Conservation (phyloP, 2,888 invertebrate species). For the Neocrepidodera transversa region DNA sequence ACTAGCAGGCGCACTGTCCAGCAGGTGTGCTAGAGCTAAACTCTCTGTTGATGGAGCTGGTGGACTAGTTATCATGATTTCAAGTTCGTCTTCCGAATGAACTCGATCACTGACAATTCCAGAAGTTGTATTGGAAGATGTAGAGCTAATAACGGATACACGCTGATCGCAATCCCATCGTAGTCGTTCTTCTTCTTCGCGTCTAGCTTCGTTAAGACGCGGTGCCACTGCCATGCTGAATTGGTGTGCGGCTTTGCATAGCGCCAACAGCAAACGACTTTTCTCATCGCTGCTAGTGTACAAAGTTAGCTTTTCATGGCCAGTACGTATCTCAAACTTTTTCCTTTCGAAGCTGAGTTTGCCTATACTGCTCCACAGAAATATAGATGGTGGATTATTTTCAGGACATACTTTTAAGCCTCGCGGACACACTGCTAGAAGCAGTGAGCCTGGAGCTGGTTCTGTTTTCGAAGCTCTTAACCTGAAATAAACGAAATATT, state of each 20-base stretch:
- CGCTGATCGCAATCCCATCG: slow-evolving; percentile 59
- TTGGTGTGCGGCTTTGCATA: slow-evolving; percentile 81
- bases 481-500: slow-evolving; percentile 55
- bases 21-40: slow-evolving; percentile 78
- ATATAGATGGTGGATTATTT: slow-evolving; percentile 74
- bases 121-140: slow-evolving; percentile 96
- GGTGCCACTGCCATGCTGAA: slow-evolving; percentile 93
- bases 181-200: slow-evolving; percentile 80
- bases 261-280: slow-evolving; percentile 78
- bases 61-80: slow-evolving; percentile 83
- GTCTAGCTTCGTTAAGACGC: slow-evolving; percentile 80
- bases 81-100: slow-evolving; percentile 92
- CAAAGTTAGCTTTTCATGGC: slow-evolving; percentile 85
- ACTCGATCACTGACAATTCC: slow-evolving; percentile 94
- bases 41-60: slow-evolving; percentile 89
- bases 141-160: slow-evolving; percentile 73
- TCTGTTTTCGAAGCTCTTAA: slow-evolving; percentile 80
- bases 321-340: slow-evolving; percentile 94
- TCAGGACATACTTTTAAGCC: slow-evolving; percentile 88
- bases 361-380: slow-evolving; percentile 95
- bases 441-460: slow-evolving; percentile 78
- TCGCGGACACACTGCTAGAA: slow-evolving; percentile 90
- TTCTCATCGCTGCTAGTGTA: slow-evolving; percentile 94
- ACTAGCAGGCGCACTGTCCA: slow-evolving; percentile 70
- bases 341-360: slow-evolving; percentile 96